Conservation (phyloP, 2,888 invertebrate genomes). For the Heteropelma amictum region DNA sequence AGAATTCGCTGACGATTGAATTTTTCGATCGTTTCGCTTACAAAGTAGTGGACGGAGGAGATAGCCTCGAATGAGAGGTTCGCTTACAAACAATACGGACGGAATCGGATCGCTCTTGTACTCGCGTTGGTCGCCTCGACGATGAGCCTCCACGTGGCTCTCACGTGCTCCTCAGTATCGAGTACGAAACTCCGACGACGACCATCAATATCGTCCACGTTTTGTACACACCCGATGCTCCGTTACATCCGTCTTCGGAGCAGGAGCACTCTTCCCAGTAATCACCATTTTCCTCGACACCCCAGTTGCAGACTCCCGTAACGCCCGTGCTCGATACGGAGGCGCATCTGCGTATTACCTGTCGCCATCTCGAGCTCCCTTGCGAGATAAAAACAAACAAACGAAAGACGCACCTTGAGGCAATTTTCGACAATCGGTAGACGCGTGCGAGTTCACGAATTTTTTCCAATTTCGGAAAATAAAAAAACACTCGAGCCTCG, state of each 20-base stretch:
- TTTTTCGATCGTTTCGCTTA: no score
- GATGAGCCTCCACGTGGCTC: neutral
- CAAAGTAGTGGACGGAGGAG: no score
- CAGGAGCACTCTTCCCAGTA: slow-evolving; percentile 99
- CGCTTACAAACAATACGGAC: no score
- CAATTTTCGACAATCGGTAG: no score
- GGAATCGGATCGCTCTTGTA: no score
- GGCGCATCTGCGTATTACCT: slow-evolving; percentile 93
- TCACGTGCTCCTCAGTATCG: slow-evolving; percentile 33
- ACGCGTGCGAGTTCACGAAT: no score
- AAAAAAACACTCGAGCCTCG: neutral
- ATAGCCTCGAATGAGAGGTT: no score
- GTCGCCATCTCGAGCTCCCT: slow-evolving; percentile 98
- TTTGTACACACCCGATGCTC: slow-evolving; percentile 61
- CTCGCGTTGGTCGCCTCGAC: neutral
- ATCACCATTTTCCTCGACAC: slow-evolving; percentile 94
- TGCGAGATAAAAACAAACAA: slow-evolving; percentile 69
- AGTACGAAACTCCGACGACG: slow-evolving; percentile 33
- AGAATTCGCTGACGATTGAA: no score
- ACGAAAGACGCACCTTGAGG: no score
- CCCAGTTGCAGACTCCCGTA: slow-evolving; percentile 98
- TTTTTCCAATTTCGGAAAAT: neutral
- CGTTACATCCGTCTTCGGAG: slow-evolving; percentile 93
- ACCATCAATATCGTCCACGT: slow-evolving; percentile 46
- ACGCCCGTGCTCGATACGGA: slow-evolving; percentile 94